A percentile compares a stretch with the other conserved stretches of the same genome.
phyloP scores from a whole-genome alignment of 1,140 invertebrate genomes.

The Odontomachus brunneus region DNA sequence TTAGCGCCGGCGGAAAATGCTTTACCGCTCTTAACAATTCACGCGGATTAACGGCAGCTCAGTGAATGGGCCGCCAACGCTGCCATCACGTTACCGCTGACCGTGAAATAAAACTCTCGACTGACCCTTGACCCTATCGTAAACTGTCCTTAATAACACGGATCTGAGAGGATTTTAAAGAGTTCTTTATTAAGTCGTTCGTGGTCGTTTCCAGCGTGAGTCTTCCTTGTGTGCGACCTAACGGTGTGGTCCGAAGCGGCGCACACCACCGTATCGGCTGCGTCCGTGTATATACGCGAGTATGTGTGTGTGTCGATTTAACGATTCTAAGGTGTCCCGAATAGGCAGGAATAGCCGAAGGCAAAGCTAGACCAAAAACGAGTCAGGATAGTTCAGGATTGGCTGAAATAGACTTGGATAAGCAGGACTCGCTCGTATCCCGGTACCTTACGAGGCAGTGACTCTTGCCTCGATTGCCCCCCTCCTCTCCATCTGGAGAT shows the following conservation, averaged over 20 bases:
- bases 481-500: constrained; percentile 6
- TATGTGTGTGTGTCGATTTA: constrained; percentile 51
- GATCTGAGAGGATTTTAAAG: constrained; percentile 9
- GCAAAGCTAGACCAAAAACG: background rate
- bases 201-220: background rate
- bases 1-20: too few relatives aligned
- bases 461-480: constrained; percentile 40
- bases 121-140: background rate
- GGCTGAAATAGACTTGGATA: constrained; percentile 13
- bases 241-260: background rate
- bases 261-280: background rate
- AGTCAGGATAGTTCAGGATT: background rate
- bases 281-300: background rate
- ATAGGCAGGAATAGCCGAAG: background rate
- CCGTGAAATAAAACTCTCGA: background rate
- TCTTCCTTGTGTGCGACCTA: background rate
- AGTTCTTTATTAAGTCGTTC: constrained; percentile 17
- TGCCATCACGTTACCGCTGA: background rate
- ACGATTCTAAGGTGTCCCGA: constrained; percentile 32
- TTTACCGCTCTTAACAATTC: too few relatives aligned
- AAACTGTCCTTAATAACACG: constrained; percentile 12
- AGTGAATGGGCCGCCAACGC: too few relatives aligned
- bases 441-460: constrained; percentile 29
- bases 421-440: constrained; percentile 21
- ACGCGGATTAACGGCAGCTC: too few relatives aligned